Evolutionary conservation across 2,888 invertebrate genomes (phyloP).

Genomic region (Mesochorus sp.): DNA sequence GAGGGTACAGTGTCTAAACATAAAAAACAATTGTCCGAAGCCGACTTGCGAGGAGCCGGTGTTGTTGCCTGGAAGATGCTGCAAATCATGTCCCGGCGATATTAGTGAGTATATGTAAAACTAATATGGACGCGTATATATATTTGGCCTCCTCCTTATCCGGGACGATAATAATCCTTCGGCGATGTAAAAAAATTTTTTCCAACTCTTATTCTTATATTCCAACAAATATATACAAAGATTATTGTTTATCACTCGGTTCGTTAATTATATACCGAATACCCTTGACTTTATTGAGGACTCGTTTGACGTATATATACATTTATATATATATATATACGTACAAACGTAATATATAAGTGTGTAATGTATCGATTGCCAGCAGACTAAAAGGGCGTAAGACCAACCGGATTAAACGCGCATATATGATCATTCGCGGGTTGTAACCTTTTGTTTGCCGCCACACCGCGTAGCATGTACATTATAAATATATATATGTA

Average conservation of each 20-base stretch:
- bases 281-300: slow-evolving; percentile 45
- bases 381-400: background rate
- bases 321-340: no score
- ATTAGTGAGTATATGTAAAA: slow-evolving; percentile 88
- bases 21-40: slow-evolving; percentile 95
- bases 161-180: slow-evolving; percentile 21
- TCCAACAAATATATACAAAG: slow-evolving; percentile 19
- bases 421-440: background rate
- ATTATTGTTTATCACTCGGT: slow-evolving; percentile 49
- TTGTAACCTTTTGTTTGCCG: background rate
- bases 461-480: background rate
- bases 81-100: slow-evolving; percentile 95
- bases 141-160: no score
- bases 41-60: slow-evolving; percentile 93
- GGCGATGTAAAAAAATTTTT: background rate
- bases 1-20: slow-evolving; percentile 94
- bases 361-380: background rate
- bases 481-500: background rate
- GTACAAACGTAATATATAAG: background rate
- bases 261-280: slow-evolving; percentile 33
- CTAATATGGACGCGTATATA: no score
- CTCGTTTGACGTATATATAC: background rate
- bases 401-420: background rate
- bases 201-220: background rate
- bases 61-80: slow-evolving; percentile 92